Conservation (phyloP, 2,888 invertebrate species). For the Nomada hirtipes region DNA sequence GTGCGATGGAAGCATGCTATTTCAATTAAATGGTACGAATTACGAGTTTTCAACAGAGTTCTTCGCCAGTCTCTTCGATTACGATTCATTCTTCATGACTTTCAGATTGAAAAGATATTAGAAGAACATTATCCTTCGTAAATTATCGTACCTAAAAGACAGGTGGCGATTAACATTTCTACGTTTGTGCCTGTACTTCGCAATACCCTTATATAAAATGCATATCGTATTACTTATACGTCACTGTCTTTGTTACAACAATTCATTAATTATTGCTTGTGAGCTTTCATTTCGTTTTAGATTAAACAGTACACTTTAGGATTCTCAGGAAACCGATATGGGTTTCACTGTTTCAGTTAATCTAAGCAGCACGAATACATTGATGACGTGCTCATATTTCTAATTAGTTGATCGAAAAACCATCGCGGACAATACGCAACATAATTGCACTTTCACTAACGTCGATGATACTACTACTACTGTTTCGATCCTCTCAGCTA, state of each 20-base stretch:
- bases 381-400: neutral
- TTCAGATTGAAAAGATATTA: neutral
- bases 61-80: neutral
- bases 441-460: slow-evolving; percentile 1
- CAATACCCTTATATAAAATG: too few relatives aligned
- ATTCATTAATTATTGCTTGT: neutral
- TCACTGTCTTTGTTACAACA: neutral
- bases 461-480: neutral
- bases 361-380: neutral
- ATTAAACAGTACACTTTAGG: neutral
- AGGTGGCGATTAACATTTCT: too few relatives aligned
- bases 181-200: too few relatives aligned
- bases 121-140: neutral
- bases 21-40: neutral
- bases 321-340: neutral
- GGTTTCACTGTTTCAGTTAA: neutral
- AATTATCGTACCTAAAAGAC: neutral
- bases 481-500: neutral
- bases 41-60: neutral
- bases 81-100: neutral
- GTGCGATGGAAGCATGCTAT: neutral
- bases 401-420: neutral
- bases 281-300: neutral
- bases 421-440: neutral
- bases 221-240: neutral